Conservation (phyloP, 2,113 vertebrate species). For the Malurus alboscapulatus region DNA sequence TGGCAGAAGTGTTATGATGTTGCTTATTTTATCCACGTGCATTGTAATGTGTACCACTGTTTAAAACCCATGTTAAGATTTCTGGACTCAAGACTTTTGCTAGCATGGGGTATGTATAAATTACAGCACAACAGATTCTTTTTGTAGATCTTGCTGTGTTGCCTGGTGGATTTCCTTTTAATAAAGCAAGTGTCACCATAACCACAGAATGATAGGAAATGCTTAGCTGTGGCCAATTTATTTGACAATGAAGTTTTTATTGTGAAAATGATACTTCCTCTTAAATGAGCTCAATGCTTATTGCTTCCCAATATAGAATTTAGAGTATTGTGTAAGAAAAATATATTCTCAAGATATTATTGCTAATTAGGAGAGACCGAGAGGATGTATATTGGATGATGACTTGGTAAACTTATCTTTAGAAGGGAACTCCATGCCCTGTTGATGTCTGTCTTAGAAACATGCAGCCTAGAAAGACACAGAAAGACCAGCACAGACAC, state of each 20-base stretch:
- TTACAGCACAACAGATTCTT: neutral
- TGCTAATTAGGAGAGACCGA: neutral
- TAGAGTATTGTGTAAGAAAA: neutral
- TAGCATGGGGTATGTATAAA: neutral
- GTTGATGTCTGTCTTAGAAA: neutral
- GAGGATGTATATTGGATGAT: neutral
- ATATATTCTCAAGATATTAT: neutral
- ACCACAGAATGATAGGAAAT: conserved; percentile 11
- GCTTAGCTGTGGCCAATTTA: neutral
- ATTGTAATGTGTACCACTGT: neutral
- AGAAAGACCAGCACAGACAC: neutral
- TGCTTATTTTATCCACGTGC: neutral
- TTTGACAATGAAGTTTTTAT: conserved; percentile 4
- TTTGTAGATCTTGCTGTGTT: neutral
- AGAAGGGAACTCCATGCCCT: neutral
- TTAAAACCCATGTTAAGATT: neutral
- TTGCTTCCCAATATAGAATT: neutral
- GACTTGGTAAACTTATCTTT: neutral
- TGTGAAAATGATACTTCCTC: conserved; percentile 28
- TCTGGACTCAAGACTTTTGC: neutral
- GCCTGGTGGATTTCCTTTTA: neutral
- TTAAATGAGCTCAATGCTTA: neutral
- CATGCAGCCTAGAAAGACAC: neutral
- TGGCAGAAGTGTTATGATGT: neutral
- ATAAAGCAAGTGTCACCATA: neutral